A percentile compares a stretch with the other conserved stretches of the same genome.
These are phyloP conservation scores for Cephus pulcher DNA, from an alignment of 2,888 invertebrate genomes.

Conservation along the genomic window DNA sequence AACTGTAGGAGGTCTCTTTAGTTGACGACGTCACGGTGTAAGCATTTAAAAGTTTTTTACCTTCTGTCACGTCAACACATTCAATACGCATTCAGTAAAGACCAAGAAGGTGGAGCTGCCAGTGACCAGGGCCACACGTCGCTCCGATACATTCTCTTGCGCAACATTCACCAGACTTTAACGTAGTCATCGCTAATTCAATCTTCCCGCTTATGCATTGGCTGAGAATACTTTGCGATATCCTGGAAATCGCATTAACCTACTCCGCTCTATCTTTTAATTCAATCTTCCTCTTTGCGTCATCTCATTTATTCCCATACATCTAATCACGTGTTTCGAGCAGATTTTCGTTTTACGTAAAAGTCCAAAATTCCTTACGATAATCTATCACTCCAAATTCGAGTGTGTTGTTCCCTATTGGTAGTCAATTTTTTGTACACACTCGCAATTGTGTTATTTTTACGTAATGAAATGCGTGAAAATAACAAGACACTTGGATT, in stretches of 20 bases:
- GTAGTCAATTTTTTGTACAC: no score
- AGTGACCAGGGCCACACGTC: neutral
- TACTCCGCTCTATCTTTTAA: conserved; percentile 39
- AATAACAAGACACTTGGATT: no score
- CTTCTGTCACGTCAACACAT: neutral
- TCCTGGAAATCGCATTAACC: neutral
- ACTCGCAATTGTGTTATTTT: no score
- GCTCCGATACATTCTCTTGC: neutral
- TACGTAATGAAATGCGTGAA: no score
- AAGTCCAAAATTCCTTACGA: neutral
- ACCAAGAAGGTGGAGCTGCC: neutral
- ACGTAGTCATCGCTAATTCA: neutral
- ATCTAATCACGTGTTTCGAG: neutral
- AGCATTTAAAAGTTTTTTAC: neutral
- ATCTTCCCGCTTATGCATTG: neutral
- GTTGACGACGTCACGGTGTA: neutral
- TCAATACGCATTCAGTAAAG: no score
- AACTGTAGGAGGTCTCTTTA: neutral
- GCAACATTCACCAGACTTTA: neutral
- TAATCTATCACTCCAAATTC: neutral
- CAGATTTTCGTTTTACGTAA: neutral
- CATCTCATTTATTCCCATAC: conserved; percentile 33
- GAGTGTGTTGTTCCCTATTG: no score
- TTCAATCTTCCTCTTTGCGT: conserved; percentile 43
- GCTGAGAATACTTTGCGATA: neutral